Base-by-base conservation (phyloP, 2,113 vertebrate genomes). In the Myiozetetes cayanensis region DNA sequence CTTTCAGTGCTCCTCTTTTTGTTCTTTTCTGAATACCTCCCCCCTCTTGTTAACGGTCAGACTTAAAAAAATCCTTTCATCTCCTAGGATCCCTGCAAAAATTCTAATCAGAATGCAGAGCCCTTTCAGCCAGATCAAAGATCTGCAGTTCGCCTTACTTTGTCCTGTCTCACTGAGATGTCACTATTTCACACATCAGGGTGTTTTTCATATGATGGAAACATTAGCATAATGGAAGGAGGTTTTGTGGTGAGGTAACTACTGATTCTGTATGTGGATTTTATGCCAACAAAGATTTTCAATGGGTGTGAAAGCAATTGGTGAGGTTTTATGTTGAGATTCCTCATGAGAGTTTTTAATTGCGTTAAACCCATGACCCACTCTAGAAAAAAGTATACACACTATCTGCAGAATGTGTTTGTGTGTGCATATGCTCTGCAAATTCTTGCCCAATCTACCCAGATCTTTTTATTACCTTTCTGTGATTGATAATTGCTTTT, bases 1-100 rank as follows among this genome's bases (percentile, higher is more conserved):
- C 89, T 97, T 97, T 94, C 87, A 87, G 50, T 79, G 71, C 55
- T 93, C 46, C 78, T 95, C 78, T 96, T 89, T 97, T 95, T 96
- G 96, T 97, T 96, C 75, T 85, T 23, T 55, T 77, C 33, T 94
- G 89, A 97, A 94, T 96, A 55, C 67, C 8, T 33, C 23, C 55
- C 85, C 81, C 25, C 22, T 21, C 24, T 70, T 6, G 6, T 82
- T 95, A 95, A 77, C 78, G 79, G 55, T 94, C 89, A 91, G 84
- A 85, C 80, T 92, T 93, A 1, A 41, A 93, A 66, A 93, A 91
- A 66, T 47, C 75, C 63, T 97, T 96, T 96, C 75, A 91, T 93
- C 89, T 94, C 89, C 94, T 88, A 75, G 93, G 74, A 90, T 91
- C 68, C 82, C 71, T 91, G 67, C 46, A 93, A 85, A 96, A 96